Evolutionary conservation across 2,888 invertebrate genomes (phyloP).

Genomic region (Drosophila macrospina): DNA sequence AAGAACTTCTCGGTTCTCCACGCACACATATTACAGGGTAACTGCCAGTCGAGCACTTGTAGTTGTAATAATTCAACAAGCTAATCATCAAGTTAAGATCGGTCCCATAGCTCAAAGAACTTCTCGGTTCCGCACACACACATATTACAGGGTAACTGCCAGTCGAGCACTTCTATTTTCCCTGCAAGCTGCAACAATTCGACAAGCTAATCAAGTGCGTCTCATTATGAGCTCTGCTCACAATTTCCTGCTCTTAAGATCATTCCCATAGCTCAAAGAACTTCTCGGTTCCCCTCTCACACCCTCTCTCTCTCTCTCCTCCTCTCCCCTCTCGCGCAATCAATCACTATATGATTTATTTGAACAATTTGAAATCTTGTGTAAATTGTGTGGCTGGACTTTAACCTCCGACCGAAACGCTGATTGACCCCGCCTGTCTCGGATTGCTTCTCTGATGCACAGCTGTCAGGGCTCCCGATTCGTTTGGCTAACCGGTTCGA

Average conservation of each 20-base stretch:
- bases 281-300: conserved; percentile 4
- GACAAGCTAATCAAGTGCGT: conserved; percentile 45
- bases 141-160: not conserved
- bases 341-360: conserved; percentile 65
- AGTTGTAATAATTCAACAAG: too few relatives aligned
- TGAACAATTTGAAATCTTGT: conserved; percentile 43
- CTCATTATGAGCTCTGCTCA: conserved; percentile 26
- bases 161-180: not conserved
- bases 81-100: too few relatives aligned
- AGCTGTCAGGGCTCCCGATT: conserved; percentile 44
- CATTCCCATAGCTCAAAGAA: conserved; percentile 44
- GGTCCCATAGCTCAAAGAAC: too few relatives aligned
- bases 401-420: conserved; percentile 34
- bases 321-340: too few relatives aligned
- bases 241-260: conserved; percentile 8
- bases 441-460: conserved; percentile 46
- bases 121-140: too few relatives aligned
- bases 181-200: conserved; percentile 2
- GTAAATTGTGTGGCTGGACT: conserved; percentile 45
- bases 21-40: too few relatives aligned
- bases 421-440: conserved; percentile 42
- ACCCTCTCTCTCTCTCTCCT: not conserved
- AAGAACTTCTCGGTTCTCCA: too few relatives aligned
- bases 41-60: too few relatives aligned
- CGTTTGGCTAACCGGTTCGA: conserved; percentile 55